Conservation (phyloP, 2,113 vertebrate species). For the Rhadina sibilatrix region DNA sequence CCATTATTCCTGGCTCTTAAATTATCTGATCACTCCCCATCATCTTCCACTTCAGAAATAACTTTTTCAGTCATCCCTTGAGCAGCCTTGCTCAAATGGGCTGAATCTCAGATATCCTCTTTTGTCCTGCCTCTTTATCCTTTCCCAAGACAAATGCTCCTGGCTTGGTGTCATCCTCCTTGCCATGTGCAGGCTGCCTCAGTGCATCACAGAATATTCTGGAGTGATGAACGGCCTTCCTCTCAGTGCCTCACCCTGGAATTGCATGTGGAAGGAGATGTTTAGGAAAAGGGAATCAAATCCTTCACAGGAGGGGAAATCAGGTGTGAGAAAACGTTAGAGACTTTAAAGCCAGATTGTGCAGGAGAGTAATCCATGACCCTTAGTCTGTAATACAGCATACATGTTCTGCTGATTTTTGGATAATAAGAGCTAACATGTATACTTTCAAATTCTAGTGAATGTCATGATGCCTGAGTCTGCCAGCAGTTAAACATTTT, state of each 20-base stretch:
- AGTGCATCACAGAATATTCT: background rate
- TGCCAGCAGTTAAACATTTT: background rate
- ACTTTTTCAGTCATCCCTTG: background rate
- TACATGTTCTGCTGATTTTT: background rate
- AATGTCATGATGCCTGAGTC: background rate
- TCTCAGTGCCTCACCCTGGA: background rate
- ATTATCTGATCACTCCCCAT: background rate
- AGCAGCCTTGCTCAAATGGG: background rate
- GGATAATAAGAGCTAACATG: background rate
- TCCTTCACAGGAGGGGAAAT: background rate
- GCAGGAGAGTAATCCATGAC: background rate
- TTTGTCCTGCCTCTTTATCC: background rate
- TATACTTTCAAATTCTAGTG: background rate
- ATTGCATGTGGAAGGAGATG: background rate
- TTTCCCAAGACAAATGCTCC: background rate
- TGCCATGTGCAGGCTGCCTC: background rate
- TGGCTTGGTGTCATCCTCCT: background rate
- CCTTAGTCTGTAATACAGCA: background rate
- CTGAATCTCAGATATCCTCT: background rate
- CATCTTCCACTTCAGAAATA: constrained; percentile 4
- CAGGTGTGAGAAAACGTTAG: background rate
- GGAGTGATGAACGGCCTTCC: background rate
- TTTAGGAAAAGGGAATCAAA: background rate
- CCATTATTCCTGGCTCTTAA: background rate
- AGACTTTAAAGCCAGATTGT: background rate